A percentile compares a stretch with the other conserved stretches of the same genome.
Evolutionary conservation across 2,113 vertebrate genomes (phyloP).

Genomic region (Pristiophorus japonicus): DNA sequence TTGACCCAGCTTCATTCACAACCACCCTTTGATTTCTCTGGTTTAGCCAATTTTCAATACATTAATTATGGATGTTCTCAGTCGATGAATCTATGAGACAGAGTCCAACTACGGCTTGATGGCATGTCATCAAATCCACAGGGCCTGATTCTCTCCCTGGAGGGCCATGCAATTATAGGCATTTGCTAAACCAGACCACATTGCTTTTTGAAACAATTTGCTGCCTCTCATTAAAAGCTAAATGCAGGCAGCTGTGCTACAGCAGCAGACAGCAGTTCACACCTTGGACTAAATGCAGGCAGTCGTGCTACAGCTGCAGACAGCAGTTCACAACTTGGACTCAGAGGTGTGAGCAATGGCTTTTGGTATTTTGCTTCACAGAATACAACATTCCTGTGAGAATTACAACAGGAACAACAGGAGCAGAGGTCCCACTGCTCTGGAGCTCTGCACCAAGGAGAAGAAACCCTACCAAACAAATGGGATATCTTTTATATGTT

Average conservation of each 20-base stretch:
- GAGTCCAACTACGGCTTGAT: neutral
- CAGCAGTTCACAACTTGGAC: neutral
- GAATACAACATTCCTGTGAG: neutral
- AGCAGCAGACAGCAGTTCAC: neutral
- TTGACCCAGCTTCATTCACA: no score
- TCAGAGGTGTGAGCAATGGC: neutral
- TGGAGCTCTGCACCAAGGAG: no score
- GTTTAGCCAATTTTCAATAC: no score
- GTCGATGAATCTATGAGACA: no score
- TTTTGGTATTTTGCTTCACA: neutral
- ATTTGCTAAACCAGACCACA: neutral
- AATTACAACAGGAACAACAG: neutral
- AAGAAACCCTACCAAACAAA: no score
- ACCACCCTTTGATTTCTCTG: no score
- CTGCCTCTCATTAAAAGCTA: neutral
- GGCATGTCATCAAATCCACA: neutral
- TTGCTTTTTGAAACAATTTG: neutral
- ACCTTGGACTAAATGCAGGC: neutral
- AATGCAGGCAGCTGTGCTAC: neutral
- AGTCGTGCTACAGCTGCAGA: neutral
- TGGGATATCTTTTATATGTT: no score
- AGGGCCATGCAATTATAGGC: neutral
- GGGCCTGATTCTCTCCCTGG: neutral
- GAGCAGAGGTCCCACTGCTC: neutral
- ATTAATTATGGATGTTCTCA: no score